A percentile compares a stretch with the other conserved stretches of the same genome.
phyloP scores from a whole-genome alignment of 2,888 invertebrate genomes.

The Adelphocoris suturalis region DNA sequence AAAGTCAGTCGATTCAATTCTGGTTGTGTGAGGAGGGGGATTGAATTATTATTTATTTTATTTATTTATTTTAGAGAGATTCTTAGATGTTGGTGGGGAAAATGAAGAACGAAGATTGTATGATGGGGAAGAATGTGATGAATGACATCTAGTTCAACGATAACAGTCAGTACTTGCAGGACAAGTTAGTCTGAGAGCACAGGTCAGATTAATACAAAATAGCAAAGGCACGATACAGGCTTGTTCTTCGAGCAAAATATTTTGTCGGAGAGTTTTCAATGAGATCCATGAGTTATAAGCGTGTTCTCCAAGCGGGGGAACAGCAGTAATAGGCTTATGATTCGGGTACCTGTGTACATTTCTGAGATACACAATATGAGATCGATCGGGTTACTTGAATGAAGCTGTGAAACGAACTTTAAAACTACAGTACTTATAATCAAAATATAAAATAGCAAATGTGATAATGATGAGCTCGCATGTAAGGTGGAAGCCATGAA shows the following conservation, averaged over 20 bases:
- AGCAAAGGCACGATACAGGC: slow-evolving; percentile 56
- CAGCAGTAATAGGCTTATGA: no score
- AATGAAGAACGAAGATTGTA: not conserved
- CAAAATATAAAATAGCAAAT: no score
- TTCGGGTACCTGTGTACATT: no score
- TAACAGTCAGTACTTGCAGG: not conserved
- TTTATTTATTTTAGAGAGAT: no score
- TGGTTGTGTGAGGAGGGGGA: not conserved
- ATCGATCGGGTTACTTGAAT: no score
- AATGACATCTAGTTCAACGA: not conserved
- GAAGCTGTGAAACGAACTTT: no score
- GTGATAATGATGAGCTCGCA: no score
- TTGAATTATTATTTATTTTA: no score
- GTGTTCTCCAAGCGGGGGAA: not conserved
- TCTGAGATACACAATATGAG: no score
- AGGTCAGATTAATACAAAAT: not conserved
- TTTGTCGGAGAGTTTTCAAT: not conserved
- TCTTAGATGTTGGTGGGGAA: not conserved
- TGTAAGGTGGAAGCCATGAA: no score
- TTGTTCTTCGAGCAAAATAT: slow-evolving; percentile 36
- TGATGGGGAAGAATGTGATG: not conserved
- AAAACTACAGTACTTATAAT: no score
- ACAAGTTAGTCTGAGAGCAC: no score
- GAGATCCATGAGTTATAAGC: slow-evolving; percentile 30
- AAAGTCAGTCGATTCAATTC: slow-evolving; percentile 62